Conservation (phyloP, 2,888 invertebrate species). For the Synanthedon tipuliformis region DNA sequence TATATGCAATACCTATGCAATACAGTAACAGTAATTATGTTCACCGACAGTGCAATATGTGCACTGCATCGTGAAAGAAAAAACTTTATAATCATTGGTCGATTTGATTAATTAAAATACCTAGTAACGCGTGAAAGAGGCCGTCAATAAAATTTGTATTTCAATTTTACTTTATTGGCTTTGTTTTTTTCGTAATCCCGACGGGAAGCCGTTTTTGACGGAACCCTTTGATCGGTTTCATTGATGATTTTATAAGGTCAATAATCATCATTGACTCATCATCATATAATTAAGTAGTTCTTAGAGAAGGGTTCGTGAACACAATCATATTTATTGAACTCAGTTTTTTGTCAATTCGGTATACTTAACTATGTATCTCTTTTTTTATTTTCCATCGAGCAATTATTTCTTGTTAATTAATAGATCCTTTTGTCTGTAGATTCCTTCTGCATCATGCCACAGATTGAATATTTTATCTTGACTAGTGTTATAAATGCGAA, state of each 20-base stretch:
- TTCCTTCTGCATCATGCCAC: too few relatives aligned
- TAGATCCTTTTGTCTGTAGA: too few relatives aligned
- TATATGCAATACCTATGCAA: too few relatives aligned
- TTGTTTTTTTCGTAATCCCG: constrained; percentile 62
- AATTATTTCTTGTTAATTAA: too few relatives aligned
- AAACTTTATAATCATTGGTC: constrained; percentile 28
- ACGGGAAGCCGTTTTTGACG: constrained; percentile 33
- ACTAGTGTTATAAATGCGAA: too few relatives aligned
- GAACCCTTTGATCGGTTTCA: constrained; percentile 55
- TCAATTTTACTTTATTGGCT: constrained; percentile 61
- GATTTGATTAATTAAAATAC: constrained; percentile 56
- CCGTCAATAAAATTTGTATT: constrained; percentile 58
- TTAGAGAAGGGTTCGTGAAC: constrained; percentile 22
- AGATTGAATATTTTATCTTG: too few relatives aligned
- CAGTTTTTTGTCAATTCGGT: neutral
- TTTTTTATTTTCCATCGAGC: neutral
- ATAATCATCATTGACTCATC: constrained; percentile 62
- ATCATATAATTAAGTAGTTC: constrained; percentile 62
- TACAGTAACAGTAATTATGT: too few relatives aligned
- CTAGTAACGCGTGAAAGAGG: constrained; percentile 48
- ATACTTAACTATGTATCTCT: neutral
- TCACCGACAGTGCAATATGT: too few relatives aligned
- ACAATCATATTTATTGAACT: neutral
- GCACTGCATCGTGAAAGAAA: too few relatives aligned
- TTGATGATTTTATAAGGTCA: constrained; percentile 67